phyloP scores from a whole-genome alignment of 1,140 invertebrate genomes.

The Melitaea cinxia region DNA sequence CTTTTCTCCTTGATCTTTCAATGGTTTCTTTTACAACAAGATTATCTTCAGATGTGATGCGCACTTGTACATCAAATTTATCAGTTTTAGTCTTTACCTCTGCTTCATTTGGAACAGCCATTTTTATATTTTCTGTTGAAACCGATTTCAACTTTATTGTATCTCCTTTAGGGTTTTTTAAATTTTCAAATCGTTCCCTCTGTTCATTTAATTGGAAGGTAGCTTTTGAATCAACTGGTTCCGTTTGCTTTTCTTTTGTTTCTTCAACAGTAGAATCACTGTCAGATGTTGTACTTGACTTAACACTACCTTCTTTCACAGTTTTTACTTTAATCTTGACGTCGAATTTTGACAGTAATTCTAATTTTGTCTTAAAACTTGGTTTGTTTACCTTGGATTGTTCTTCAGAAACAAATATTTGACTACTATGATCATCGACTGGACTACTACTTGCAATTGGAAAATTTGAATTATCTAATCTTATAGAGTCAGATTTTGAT shows the following conservation, averaged over 20 bases:
- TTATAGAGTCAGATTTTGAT: conserved; percentile 43
- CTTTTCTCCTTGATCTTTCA: conserved; percentile 66
- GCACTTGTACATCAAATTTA: conserved; percentile 78
- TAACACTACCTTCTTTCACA: conserved; percentile 56
- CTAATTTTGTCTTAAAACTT: conserved; percentile 74
- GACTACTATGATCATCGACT: conserved; percentile 44
- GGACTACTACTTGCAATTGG: conserved; percentile 38
- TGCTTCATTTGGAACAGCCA: conserved; percentile 71
- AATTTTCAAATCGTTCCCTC: conserved; percentile 57
- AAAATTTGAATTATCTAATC: conserved; percentile 38
- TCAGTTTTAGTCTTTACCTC: conserved; percentile 68
- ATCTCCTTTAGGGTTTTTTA: conserved; percentile 49
- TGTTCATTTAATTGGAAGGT: conserved; percentile 55
- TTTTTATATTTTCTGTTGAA: conserved; percentile 68
- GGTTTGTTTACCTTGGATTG: conserved; percentile 44
- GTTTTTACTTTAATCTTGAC: conserved; percentile 77
- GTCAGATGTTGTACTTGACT: conserved; percentile 66
- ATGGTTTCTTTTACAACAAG: conserved; percentile 63
- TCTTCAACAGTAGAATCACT: conserved; percentile 59
- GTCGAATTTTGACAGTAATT: conserved; percentile 78
- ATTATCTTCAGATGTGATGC: conserved; percentile 75
- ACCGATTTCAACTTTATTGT: conserved; percentile 56
- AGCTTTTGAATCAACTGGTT: conserved; percentile 37
- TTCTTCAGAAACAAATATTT: conserved; percentile 47
- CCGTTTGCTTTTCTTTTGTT: conserved; percentile 44